A percentile compares a stretch with the other conserved stretches of the same genome.
phyloP scores from a whole-genome alignment of 1,140 invertebrate species.

The Rhynchophorus ferrugineus region DNA sequence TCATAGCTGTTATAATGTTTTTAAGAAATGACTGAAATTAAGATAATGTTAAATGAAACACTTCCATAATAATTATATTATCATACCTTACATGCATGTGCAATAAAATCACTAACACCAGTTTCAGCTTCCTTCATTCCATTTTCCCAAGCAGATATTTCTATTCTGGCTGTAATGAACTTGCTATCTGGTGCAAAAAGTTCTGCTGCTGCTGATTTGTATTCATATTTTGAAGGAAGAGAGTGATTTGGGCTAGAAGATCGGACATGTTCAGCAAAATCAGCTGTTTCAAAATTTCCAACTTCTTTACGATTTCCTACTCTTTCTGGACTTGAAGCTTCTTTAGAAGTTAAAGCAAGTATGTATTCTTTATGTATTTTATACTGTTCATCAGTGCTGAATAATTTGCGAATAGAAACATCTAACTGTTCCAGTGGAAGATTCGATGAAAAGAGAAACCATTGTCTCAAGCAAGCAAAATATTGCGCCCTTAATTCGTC shows the following conservation, averaged over 20 bases:
- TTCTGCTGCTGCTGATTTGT: neutral
- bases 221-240: too few species aligned
- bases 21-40: conserved; percentile 43
- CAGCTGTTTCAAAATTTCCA: neutral
- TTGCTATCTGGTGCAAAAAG: neutral
- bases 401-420: conserved; percentile 28
- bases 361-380: conserved; percentile 33
- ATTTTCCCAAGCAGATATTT: neutral
- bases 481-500: conserved; percentile 33
- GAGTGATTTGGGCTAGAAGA: too few species aligned
- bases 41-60: neutral
- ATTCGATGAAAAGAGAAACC: conserved; percentile 32
- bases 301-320: too few species aligned
- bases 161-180: neutral
- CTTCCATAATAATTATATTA: neutral
- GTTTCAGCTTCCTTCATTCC: neutral
- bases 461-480: conserved; percentile 31
- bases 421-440: conserved; percentile 34
- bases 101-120: neutral
- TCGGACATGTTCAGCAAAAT: neutral
- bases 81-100: neutral
- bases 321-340: neutral
- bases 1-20: conserved; percentile 47
- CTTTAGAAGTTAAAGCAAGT: conserved; percentile 21
- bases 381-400: conserved; percentile 35